phyloP scores from a whole-genome alignment of 64 coral and sea anemone genomes.

The Platygyra sinensis region DNA sequence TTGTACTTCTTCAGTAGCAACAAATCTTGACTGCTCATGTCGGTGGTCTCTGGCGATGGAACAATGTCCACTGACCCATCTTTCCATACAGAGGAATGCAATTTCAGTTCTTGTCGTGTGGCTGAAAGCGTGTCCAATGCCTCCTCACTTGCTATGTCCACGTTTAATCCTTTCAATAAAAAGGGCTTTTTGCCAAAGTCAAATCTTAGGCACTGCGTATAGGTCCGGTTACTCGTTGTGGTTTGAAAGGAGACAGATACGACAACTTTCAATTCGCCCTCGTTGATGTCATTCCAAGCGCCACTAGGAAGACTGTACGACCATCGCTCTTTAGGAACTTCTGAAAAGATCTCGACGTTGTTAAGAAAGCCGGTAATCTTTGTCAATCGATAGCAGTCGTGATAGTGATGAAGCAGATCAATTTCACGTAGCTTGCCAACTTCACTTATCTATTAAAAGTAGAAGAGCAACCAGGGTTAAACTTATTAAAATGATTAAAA shows the following conservation, averaged over 20 bases:
- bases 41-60: background rate
- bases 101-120: background rate
- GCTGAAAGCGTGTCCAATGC: background rate
- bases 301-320: slow-evolving; percentile 10
- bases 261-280: slow-evolving; percentile 31
- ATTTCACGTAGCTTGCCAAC: slow-evolving; percentile 39
- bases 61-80: background rate
- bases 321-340: background rate
- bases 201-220: slow-evolving; percentile 75
- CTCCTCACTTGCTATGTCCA: slow-evolving; percentile 55
- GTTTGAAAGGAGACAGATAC: slow-evolving; percentile 53
- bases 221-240: slow-evolving; percentile 27
- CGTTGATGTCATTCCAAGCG: background rate
- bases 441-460: slow-evolving; percentile 28
- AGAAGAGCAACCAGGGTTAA: background rate
- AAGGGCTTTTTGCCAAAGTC: slow-evolving; percentile 57
- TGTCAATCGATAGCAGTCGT: slow-evolving; percentile 44
- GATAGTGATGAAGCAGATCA: slow-evolving; percentile 60
- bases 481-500: too few relatives aligned
- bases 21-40: background rate
- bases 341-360: background rate
- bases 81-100: slow-evolving; percentile 14
- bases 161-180: slow-evolving; percentile 71
- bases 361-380: background rate
- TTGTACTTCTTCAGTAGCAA: background rate